A percentile compares a stretch with the other conserved stretches of the same genome.
phyloP scores from a whole-genome alignment of 2,888 invertebrate species.

The Galeruca laticollis region DNA sequence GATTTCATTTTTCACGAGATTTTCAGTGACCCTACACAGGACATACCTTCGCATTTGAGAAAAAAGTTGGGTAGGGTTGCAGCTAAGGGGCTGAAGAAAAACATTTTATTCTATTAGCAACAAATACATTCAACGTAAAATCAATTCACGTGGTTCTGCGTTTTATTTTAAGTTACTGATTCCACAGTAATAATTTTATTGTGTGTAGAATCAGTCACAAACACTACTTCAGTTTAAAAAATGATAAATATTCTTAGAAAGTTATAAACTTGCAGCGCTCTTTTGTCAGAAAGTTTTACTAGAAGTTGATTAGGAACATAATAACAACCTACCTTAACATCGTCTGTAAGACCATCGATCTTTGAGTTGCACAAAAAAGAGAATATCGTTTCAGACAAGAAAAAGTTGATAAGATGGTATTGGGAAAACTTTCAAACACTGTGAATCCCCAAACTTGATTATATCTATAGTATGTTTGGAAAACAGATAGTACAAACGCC shows the following conservation, averaged over 20 bases:
- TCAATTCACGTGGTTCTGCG: too few species aligned
- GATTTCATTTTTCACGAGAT: too few species aligned
- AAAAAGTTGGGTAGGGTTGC: too few species aligned
- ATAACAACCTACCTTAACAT: slow-evolving; percentile 8
- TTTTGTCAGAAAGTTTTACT: slow-evolving; percentile 2
- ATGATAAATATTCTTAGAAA: neutral
- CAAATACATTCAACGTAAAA: too few species aligned
- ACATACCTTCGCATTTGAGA: too few species aligned
- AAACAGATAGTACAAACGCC: neutral
- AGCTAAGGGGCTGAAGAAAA: too few species aligned
- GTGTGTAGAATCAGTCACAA: neutral
- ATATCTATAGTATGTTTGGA: neutral
- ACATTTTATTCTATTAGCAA: too few species aligned
- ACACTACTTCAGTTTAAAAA: neutral
- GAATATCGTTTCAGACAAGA: slow-evolving; percentile 4
- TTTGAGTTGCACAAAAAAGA: neutral
- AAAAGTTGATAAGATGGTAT: slow-evolving; percentile 1
- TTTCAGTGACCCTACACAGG: too few species aligned
- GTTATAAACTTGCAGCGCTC: neutral
- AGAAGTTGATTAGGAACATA: slow-evolving; percentile 3
- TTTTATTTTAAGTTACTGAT: too few species aligned
- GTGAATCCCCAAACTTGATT: neutral
- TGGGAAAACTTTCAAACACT: neutral
- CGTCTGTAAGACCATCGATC: slow-evolving; percentile 6
- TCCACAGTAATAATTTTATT: too few species aligned